These are phyloP conservation scores for Sialis fuliginosa DNA, from an alignment of 2,888 invertebrate species.

Conservation along the genomic window DNA sequence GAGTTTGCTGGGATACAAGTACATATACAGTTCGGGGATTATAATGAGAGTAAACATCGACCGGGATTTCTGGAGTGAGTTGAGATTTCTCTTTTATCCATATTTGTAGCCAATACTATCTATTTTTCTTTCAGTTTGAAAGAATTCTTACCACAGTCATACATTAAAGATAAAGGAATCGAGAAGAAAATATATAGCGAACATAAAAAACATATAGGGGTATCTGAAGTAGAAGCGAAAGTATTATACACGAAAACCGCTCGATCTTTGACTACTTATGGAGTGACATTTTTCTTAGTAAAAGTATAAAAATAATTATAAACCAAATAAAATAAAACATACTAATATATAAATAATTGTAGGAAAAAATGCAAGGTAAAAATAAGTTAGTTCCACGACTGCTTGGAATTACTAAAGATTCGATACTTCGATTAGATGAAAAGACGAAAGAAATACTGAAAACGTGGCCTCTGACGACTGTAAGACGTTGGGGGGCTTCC, in stretches of 20 bases:
- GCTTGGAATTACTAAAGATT: constrained; percentile 95
- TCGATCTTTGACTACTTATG: constrained; percentile 88
- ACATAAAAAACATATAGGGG: constrained; percentile 63
- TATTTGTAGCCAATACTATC: background rate
- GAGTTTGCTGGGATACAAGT: constrained; percentile 96
- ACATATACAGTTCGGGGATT: constrained; percentile 96
- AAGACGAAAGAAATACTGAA: constrained; percentile 94
- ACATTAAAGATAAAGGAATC: constrained; percentile 83
- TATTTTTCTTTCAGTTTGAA: constrained; percentile 49
- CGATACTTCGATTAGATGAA: constrained; percentile 93
- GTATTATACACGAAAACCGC: constrained; percentile 94
- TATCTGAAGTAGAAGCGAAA: constrained; percentile 90
- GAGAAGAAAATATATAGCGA: constrained; percentile 96
- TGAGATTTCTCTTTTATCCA: background rate
- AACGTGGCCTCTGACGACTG: constrained; percentile 95
- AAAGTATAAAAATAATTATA: constrained; percentile 37
- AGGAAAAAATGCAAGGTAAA: constrained; percentile 97
- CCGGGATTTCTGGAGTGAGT: constrained; percentile 88
- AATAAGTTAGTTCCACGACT: constrained; percentile 95
- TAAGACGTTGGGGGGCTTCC: constrained; percentile 94
- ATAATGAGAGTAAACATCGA: constrained; percentile 82
- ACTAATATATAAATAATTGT: constrained; percentile 10
- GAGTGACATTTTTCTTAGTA: constrained; percentile 98
- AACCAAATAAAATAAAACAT: background rate
- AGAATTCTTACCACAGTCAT: constrained; percentile 93